phyloP scores from a whole-genome alignment of 2,113 vertebrate genomes.

The Eolophus roseicapilla region DNA sequence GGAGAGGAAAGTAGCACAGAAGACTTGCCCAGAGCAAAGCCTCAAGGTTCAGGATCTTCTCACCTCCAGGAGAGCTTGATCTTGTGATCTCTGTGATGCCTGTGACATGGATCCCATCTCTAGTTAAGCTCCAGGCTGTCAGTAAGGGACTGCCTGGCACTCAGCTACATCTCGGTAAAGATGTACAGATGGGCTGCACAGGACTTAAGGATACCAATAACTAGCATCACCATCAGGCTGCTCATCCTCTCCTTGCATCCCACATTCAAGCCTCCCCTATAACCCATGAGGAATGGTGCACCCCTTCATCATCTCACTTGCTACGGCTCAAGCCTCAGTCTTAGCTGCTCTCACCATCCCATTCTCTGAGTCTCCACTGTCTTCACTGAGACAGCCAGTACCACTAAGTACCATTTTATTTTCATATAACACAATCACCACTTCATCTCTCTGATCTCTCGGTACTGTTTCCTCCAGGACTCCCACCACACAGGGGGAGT shows the following conservation, averaged over 20 bases:
- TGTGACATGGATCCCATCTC: neutral
- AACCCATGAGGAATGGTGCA: neutral
- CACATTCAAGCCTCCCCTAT: rapidly evolving
- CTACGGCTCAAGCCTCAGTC: neutral
- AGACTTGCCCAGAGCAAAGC: neutral
- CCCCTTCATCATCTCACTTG: neutral
- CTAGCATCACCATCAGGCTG: neutral
- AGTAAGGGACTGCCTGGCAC: neutral
- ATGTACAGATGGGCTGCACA: neutral
- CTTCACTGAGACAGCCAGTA: neutral
- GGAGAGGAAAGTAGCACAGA: neutral
- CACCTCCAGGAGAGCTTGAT: neutral
- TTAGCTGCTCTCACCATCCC: neutral
- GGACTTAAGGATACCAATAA: neutral
- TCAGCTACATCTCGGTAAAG: neutral
- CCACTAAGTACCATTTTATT: neutral
- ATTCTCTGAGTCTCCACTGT: neutral
- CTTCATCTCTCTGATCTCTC: neutral
- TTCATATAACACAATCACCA: neutral
- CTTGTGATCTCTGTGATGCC: neutral
- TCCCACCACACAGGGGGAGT: neutral
- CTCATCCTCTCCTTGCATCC: neutral
- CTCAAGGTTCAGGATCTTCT: neutral
- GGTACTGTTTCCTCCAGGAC: neutral
- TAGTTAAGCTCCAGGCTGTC: neutral